Evolutionary conservation across 92 coral and sea anemone genomes (phyloP).

Genomic region (Pocillopora grandis): DNA sequence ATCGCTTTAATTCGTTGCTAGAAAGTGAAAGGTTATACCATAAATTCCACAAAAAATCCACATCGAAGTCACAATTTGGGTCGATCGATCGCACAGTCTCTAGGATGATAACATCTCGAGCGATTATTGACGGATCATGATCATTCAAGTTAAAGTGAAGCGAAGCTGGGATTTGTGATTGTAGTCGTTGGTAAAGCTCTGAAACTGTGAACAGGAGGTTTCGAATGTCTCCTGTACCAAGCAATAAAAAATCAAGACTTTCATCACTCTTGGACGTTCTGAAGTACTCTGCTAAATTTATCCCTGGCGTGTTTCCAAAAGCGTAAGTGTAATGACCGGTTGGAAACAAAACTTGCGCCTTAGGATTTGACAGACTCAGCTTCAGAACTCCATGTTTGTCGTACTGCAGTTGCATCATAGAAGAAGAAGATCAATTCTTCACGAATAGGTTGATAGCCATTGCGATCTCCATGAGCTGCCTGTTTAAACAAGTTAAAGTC

Average conservation of each 20-base stretch:
- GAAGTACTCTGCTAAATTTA: slow-evolving; percentile 27
- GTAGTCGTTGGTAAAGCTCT: slow-evolving; percentile 6
- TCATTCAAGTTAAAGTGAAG: slow-evolving; percentile 29
- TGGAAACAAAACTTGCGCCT: slow-evolving; percentile 29
- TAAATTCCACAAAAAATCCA: slow-evolving; percentile 39
- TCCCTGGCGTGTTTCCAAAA: slow-evolving; percentile 41
- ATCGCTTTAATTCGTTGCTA: neutral
- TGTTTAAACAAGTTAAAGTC: slow-evolving; percentile 27
- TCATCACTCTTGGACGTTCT: slow-evolving; percentile 13
- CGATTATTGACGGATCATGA: slow-evolving; percentile 25
- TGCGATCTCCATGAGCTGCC: neutral
- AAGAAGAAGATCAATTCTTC: neutral
- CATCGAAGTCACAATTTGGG: slow-evolving; percentile 8
- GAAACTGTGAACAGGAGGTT: slow-evolving; percentile 27
- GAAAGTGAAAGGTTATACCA: slow-evolving; percentile 26
- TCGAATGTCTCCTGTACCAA: slow-evolving; percentile 35
- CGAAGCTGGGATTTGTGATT: neutral
- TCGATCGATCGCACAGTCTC: slow-evolving; percentile 12
- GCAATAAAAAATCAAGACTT: slow-evolving; percentile 11
- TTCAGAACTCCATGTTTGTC: neutral
- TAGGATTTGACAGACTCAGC: slow-evolving; percentile 6
- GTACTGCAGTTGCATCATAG: neutral
- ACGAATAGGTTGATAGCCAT: neutral
- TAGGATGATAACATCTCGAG: slow-evolving; percentile 35
- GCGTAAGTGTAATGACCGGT: slow-evolving; percentile 32